Percentiles rank a stretch among this genome's conserved stretches.
Conservation (phyloP, 1,140 invertebrate species). For the Amphibalanus amphitrite region DNA sequence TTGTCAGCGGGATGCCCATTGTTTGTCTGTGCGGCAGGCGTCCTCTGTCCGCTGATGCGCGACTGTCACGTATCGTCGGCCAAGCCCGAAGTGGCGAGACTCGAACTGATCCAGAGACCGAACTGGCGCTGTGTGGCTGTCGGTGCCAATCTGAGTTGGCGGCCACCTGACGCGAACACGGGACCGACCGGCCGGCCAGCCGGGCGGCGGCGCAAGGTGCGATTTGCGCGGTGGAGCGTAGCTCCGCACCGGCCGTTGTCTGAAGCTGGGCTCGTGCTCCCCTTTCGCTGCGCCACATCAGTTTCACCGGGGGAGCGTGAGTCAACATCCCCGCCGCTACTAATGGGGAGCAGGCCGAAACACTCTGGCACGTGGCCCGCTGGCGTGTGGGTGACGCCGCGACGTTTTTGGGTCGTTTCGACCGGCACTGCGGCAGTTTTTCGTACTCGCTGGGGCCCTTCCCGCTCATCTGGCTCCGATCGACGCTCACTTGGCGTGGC, state of each 20-base stretch:
- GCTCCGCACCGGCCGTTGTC: neutral
- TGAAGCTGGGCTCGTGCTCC: neutral
- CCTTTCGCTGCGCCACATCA: neutral
- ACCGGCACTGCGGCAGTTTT: neutral
- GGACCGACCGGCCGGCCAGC: too few relatives aligned
- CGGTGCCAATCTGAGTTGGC: too few relatives aligned
- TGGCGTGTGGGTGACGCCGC: neutral
- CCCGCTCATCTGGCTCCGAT: neutral
- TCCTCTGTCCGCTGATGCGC: too few relatives aligned
- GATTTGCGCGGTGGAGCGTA: neutral
- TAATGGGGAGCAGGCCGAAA: neutral
- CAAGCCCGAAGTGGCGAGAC: too few relatives aligned
- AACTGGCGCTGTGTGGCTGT: too few relatives aligned
- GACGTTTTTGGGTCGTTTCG: neutral
- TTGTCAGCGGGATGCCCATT: too few relatives aligned
- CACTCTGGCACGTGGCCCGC: neutral
- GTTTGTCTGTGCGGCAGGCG: too few relatives aligned
- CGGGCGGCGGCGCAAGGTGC: neutral
- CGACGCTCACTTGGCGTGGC: neutral
- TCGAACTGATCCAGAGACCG: too few relatives aligned
- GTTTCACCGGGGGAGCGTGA: neutral
- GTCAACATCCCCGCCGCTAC: neutral
- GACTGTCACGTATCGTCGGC: too few relatives aligned
- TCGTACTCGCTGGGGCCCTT: neutral
- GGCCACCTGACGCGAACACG: too few relatives aligned